Evolutionary conservation across 2,797 vertebrate genomes (phyloP), one percentile per base, ranked within the genome.

Genomic region (Rhynchonycteris naso): DNA sequence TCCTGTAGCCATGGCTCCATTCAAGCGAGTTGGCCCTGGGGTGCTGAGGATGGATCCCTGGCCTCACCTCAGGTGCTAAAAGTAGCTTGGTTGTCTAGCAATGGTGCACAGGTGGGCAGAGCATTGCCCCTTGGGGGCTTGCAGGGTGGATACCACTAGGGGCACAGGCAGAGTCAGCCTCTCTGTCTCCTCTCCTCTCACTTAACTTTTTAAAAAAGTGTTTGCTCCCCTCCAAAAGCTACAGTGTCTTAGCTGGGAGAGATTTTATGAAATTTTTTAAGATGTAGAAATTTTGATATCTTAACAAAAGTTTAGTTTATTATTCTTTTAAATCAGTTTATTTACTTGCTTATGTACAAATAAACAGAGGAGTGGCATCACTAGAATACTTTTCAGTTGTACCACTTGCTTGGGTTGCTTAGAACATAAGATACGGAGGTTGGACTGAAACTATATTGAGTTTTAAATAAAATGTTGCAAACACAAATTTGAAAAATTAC

Each of bases 231-330:
- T 43, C 13, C 0, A 38, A 59, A 82, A 69, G 63, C 59, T 35
- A 1, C 8, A 15, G 14, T 56, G 10, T 93, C 61, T 92, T 68
- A 22, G 35, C 61, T 88, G 54, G 50, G 63, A 69, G 75, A 69
- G 43, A 21, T 78, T 85, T 68, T 24, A 80, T 81, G n/a, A 63
- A 21, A 7, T 24, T 47, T 93, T 89, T 94, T 68, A 82, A 88
- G 71, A 28, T 66, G 61, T 68, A 72, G 66, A 84, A 50, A 87
- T 80, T 38, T 43, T 63, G 78, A 69, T 14, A 18, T 16, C 50
- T 85, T 78, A 28, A 82, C 33, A 61, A 35, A 93, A 68, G 26
- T 69, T 82, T 33, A 63, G 50, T 61, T 86, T 76, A 16, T 90
- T 81, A 66, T 72, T 18, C 9, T 86, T 93, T 84, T 72, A 38